A percentile compares a stretch with the other conserved stretches of the same genome.
Evolutionary conservation across 2,113 vertebrate species (phyloP).

Genomic region (Neogobius melanostomus): DNA sequence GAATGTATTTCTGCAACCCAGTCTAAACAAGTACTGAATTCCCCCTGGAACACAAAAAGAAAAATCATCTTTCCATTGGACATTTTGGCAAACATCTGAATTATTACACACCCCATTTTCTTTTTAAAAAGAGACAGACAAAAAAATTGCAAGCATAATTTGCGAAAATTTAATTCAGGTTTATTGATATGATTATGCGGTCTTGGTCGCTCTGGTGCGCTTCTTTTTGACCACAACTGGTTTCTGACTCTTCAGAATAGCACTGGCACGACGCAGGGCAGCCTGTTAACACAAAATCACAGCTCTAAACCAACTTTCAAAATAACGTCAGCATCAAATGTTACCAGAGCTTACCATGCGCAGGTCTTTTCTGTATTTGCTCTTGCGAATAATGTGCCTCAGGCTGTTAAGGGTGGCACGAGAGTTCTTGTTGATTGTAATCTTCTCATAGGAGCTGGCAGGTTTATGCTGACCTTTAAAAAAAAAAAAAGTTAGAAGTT

Average conservation of each 20-base stretch:
- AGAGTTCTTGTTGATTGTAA: constrained; percentile 91
- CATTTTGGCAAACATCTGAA: background rate
- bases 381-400: constrained; percentile 90
- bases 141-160: background rate
- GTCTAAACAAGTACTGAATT: too few relatives aligned
- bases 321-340: background rate
- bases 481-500: background rate
- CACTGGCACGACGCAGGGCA: constrained; percentile 86
- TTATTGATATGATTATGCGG: constrained; percentile 69
- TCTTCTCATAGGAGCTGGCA: constrained; percentile 80
- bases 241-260: constrained; percentile 91
- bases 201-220: constrained; percentile 84
- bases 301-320: background rate
- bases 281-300: constrained; percentile 68
- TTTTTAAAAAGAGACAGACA: background rate
- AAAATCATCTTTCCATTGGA: too few relatives aligned
- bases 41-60: too few relatives aligned
- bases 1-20: too few relatives aligned
- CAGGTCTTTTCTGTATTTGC: constrained; percentile 87
- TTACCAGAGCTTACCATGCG: constrained; percentile 80
- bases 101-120: background rate
- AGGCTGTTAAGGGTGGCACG: constrained; percentile 87
- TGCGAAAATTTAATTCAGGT: constrained; percentile 67
- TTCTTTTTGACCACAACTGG: constrained; percentile 91
- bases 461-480: constrained; percentile 85